Evolutionary conservation across 2,888 invertebrate species (phyloP).

Genomic region (Tetrapedia diversipes): DNA sequence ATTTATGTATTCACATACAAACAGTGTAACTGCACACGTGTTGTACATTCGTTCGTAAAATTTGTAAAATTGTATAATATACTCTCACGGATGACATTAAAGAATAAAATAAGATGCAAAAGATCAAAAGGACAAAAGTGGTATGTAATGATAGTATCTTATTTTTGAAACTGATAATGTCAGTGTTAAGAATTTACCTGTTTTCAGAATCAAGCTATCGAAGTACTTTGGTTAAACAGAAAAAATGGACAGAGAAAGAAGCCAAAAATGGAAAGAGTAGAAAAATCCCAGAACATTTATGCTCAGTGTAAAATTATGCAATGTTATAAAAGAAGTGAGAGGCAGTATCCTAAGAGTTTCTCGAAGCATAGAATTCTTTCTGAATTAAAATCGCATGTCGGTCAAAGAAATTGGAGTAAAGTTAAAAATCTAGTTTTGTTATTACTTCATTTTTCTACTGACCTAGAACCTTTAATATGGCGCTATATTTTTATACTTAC

Average conservation of each 20-base stretch:
- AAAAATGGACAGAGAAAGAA: neutral
- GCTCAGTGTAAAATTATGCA: conserved; percentile 38
- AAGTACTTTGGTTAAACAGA: conserved; percentile 14
- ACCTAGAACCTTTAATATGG: conserved; percentile 56
- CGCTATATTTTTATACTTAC: conserved; percentile 48
- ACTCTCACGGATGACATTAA: neutral
- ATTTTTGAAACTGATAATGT: neutral
- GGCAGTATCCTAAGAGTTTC: conserved; percentile 2
- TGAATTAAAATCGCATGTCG: conserved; percentile 41
- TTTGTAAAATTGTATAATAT: neutral
- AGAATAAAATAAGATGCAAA: conserved; percentile 20
- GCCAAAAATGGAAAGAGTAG: neutral
- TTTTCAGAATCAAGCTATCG: conserved; percentile 46
- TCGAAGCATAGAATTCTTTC: conserved; percentile 39
- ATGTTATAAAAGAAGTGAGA: conserved; percentile 19
- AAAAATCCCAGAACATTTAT: neutral
- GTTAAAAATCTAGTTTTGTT: conserved; percentile 40
- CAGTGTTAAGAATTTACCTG: neutral
- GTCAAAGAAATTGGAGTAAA: conserved; percentile 42
- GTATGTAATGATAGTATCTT: conserved; percentile 25
- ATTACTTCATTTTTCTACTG: conserved; percentile 34
- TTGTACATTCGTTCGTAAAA: too few relatives aligned
- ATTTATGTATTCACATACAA: neutral
- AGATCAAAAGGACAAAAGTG: conserved; percentile 30
- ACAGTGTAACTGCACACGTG: neutral